Evolutionary conservation across 2,797 vertebrate genomes (phyloP), one percentile per base, ranked within the genome.

Genomic region (Delichon dasypus): DNA sequence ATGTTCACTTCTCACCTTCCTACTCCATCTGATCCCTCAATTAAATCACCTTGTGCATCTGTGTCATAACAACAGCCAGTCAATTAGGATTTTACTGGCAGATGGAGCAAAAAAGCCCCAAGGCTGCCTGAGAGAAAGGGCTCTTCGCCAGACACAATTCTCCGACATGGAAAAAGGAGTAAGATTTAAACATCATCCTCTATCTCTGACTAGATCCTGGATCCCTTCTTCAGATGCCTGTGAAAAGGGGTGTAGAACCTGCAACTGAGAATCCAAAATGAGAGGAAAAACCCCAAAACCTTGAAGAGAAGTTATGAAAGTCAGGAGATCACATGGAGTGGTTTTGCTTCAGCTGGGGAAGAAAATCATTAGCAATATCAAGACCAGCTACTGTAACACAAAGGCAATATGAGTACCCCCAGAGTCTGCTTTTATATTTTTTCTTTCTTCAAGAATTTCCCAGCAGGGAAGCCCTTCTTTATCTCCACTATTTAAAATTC

Each of bases 231-330:
- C 67, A 93, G 78, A 54, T 1, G 4, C 83, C 85, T 92, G 83
- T 85, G 83, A 85, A 91, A 73, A 81, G 74, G 67, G 9, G 23
- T 82, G 22, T 54, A 79, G 45, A 70, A 90, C 50, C 83, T 94
- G 83, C 83, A 96, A 79, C 11, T 64, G 50, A 96, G 71, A 91
- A 89, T 81, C 17, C 32, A 79, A 76, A 91, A 81, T 44, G 44
- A 95, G 68, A 85, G 27, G 44, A 42, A 42, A 48, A 23, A 26
- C 11, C 4, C 1, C 9, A 45, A 76, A 73, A 61, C 47, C 60
- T 81, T 83, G 22, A 87, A 61, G 3, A 71, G 42, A 75, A 88
- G 50, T 91, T 79, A 65, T 8, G 21, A 8, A 87, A 89, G 38
- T 44, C 26, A 74, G 64, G 29, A 73, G 51, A 25, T 67, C 45